Evolutionary conservation across 2,888 invertebrate genomes (phyloP), one percentile per base, ranked within the genome.

Genomic region (Lepidocyrtinus sp.): DNA sequence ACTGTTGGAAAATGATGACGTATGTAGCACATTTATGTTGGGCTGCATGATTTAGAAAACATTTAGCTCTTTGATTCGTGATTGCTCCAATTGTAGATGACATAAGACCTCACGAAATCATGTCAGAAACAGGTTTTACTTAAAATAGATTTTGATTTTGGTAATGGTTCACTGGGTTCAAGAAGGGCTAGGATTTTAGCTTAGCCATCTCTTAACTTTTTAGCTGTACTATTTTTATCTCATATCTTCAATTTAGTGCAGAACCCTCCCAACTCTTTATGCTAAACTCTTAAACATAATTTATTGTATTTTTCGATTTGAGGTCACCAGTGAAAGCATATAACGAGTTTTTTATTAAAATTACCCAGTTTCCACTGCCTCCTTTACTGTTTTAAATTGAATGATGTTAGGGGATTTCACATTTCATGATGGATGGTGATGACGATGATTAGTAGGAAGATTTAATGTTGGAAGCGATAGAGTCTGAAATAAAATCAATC

Each of bases 401-500:
- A 36, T 36, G 36, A n/a, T n/a, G n/a, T n/a, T n/a, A n/a, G n/a
- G n/a, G n/a, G n/a, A n/a, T n/a, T n/a, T n/a, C 27, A 59, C 59
- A 50, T 76, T 65, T 59, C 55, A 55, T 76, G 76, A 76, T 76
- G 71, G 71, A 76, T 76, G 76, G 36, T 36, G 36, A 55, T 64
- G 65, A 65, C 59, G 65, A 76, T 71, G 64, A 71, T 65, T 75
- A 55, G 27, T 1, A 21, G 2, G 21, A 64, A 61, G 62, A 75
- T 61, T 75, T 75, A 75, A 68, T 75, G 62, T 26, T 36, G 21
- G 26, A 63, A 55, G 55, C 45, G 64, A 71, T 70, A 63, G 25
- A 26, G 22, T 72, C 55, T 59, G 17, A 46, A 76, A 63, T 71
- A 65, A 65, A 76, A 76, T 76, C 76, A 76, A 76, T 76, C 76